Conservation (phyloP, 2,797 vertebrate species). For the Danio tinwini region DNA sequence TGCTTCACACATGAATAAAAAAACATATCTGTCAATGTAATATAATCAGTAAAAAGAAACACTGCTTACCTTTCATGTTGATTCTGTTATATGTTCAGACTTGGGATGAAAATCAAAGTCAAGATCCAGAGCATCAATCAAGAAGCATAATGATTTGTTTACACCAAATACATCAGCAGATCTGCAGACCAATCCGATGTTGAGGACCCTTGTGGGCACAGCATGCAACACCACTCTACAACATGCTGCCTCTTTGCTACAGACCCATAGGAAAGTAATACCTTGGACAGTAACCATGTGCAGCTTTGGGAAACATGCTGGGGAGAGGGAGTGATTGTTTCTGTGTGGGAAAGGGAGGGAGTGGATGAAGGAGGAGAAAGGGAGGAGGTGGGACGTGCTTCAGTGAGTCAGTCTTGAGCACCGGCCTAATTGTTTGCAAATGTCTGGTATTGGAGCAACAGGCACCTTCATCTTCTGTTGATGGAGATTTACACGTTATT, state of each 20-base stretch:
- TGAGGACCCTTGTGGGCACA: neutral
- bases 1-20: neutral
- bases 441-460: constrained; percentile 70
- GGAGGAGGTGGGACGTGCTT: constrained; percentile 64
- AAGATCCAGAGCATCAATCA: constrained; percentile 24
- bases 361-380: constrained; percentile 55
- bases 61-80: constrained; percentile 81
- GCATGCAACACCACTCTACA: constrained; percentile 52
- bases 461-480: constrained; percentile 73
- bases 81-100: constrained; percentile 48
- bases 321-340: constrained; percentile 51
- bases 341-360: constrained; percentile 59
- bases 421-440: constrained; percentile 85
- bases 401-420: constrained; percentile 68
- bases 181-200: constrained; percentile 17
- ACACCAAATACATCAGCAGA: constrained; percentile 12
- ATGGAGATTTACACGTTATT: constrained; percentile 51
- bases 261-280: constrained; percentile 67
- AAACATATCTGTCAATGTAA: constrained; percentile 12
- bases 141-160: constrained; percentile 43
- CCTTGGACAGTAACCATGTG: constrained; percentile 75
- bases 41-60: constrained; percentile 20
- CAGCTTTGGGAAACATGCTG: constrained; percentile 63
- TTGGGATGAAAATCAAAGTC: constrained; percentile 41
- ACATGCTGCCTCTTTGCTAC: constrained; percentile 63